Percentiles rank a stretch among this genome's conserved stretches.
Conservation (phyloP, 2,888 invertebrate genomes). For the Conops quadrifasciatus region DNA sequence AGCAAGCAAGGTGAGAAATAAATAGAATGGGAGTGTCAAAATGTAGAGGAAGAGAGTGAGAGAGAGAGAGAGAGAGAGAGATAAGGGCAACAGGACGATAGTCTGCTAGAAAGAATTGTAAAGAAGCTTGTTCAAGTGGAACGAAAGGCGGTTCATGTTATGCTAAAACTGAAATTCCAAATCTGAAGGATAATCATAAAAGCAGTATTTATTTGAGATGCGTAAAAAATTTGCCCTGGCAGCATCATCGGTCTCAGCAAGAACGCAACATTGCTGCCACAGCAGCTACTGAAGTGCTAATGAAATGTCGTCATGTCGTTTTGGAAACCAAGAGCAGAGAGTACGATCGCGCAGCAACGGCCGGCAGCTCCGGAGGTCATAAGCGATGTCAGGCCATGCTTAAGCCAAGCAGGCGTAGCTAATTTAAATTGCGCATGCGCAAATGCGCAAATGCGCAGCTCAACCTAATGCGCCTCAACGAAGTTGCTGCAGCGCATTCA, state of each 20-base stretch:
- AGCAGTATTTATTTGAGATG: conserved; percentile 41
- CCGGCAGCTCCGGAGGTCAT: not conserved
- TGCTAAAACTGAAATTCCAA: no score
- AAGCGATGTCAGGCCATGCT: not conserved
- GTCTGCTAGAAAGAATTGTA: conserved; percentile 16
- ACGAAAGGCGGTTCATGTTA: conserved; percentile 18
- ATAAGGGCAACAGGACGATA: conserved; percentile 8
- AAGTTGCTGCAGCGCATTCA: not conserved
- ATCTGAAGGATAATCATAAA: conserved; percentile 13
- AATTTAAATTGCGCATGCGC: conserved; percentile 50
- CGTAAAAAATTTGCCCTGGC: conserved; percentile 46
- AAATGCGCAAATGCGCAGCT: conserved; percentile 37
- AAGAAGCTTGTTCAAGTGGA: conserved; percentile 31
- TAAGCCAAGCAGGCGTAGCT: conserved; percentile 41
- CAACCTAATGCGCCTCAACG: conserved; percentile 2
- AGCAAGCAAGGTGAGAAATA: no score
- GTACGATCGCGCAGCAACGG: not conserved
- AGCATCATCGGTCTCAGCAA: not conserved
- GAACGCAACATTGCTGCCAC: conserved; percentile 3
- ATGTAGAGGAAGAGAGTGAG: not conserved
- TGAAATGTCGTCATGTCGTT: conserved; percentile 44
- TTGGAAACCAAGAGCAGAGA: conserved; percentile 31
- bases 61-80: not conserved
- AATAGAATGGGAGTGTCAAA: no score
- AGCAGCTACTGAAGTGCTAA: conserved; percentile 42